Base-by-base conservation (phyloP, 2,888 invertebrate species). In the Rhingia rostrata region DNA sequence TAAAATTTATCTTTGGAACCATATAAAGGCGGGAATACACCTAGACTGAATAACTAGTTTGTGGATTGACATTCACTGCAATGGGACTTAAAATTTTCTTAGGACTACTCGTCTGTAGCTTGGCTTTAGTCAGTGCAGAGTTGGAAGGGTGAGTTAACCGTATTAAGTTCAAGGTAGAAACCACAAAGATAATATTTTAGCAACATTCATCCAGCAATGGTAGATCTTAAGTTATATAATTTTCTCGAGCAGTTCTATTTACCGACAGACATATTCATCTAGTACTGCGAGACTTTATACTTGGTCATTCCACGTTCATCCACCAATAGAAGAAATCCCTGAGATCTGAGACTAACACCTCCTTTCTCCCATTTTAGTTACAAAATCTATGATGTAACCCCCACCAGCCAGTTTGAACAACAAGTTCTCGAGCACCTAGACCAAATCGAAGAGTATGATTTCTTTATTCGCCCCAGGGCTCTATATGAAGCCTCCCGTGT, bases 361-460 rank as follows among this genome's bases (percentile, higher is more conserved):
- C 4, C 4, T n/a, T 39, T 14, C 39, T 53, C 3, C 7, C 5
- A 60, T 75, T 74, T 12, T 14, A 91, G 91, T 37, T 91, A 88
- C 77, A 91, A 91, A 84, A 88, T 91, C 83, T 91, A 91, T 70
- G 90, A 90, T 56, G 74, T 91, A n/a, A 85, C 82, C 22, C 83
- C 90, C 0, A 81, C 80, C 7, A 88, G 86, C 70, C 49, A 12
- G 4, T 88, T 87, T 6, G 88, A 91, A 80, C 89, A 89, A 74
- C 87, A 89, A 64, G 32, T 89, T 22, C 75, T 91, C 9, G 33
- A 88, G 60, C 87, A 87, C 4, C 74, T 91, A 9, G 77, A 88
- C 3, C 49, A 69, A 10, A 87, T 87, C 64, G 86, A 77, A 4
- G 87, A 88, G 3, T 89, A 89, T 47, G 91, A 91, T 58, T 90